Base-by-base conservation (phyloP, 1,140 invertebrate species). In the Whitmania pigra region DNA sequence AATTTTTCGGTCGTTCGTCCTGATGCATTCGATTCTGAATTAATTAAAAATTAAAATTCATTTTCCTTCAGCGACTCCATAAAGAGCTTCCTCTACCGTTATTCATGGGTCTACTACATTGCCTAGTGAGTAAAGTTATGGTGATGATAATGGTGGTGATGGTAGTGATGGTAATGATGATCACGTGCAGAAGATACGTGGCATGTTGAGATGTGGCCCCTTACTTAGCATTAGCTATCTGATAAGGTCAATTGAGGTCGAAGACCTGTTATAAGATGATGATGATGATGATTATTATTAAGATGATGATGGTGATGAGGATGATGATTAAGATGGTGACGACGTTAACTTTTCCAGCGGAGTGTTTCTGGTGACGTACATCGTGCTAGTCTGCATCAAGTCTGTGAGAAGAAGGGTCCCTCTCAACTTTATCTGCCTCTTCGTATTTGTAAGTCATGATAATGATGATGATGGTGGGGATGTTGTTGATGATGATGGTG, bases 401-500 rank as follows among this genome's bases (percentile, higher is more conserved):
- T 76, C 79, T 54, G 85, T 83, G 71, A 79, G 81, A 68, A 79
- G 84, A 70, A 80, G 81, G 55, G 76, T 79, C 74, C 85, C 86
- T 9, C 81, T 75, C 27, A 86, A 86, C 74, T 80, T 82, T 67
- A 84, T 86, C 67, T 82, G 82, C 69, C 80, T 87, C 2, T 75
- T 73, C 55, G 71, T 85, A 4, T 82, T 86, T 81, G 85, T 86
- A 81, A 84, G 79, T 82, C 73, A 11, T 49, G 43, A 49, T 49
- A 13, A 17, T 49, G 43, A 49, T 40, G 67, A 29, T 49, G 43
- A 5, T 49, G 43, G 15, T 49, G 15, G 13, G 5, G 74, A 27
- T 63, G 18, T 6, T 20, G 20, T 6, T 27, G 60, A 17, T 63
- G 22, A 9, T 31, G 60, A 17, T 63, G 60, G 13, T 49, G 9